A percentile compares a stretch with the other conserved stretches of the same genome.
These are phyloP conservation scores for Caenorhabditis doughertyi DNA, from an alignment of 2,888 invertebrate species.

Conservation along the genomic window DNA sequence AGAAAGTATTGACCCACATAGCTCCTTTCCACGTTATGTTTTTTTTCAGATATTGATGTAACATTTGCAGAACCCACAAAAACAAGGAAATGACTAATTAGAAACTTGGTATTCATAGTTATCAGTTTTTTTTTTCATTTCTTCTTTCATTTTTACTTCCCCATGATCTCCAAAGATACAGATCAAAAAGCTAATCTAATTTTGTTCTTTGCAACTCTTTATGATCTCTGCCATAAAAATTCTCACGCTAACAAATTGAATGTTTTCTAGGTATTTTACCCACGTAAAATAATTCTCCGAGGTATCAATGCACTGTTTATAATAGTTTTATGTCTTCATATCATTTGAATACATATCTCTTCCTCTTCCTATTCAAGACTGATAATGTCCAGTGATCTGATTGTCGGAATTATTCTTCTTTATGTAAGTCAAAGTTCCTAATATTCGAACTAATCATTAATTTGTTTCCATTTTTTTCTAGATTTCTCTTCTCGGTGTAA, in stretches of 20 bases:
- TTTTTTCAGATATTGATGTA: no score
- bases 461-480: background rate
- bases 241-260: background rate
- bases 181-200: background rate
- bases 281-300: background rate
- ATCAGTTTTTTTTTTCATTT: no score
- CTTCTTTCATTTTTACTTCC: no score
- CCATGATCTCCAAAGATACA: background rate
- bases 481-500: conserved; percentile 25
- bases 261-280: background rate
- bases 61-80: no score
- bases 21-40: no score
- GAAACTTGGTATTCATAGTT: no score
- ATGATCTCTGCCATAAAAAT: conserved; percentile 9
- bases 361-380: no score
- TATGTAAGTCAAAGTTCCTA: conserved; percentile 14
- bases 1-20: no score
- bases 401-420: conserved; percentile 33
- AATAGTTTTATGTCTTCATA: background rate
- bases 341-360: no score
- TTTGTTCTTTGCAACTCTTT: background rate
- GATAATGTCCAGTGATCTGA: conserved; percentile 4
- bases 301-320: background rate
- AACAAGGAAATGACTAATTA: no score
- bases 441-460: background rate